phyloP scores from a whole-genome alignment of 2,113 vertebrate species.

The Sus scrofa region DNA sequence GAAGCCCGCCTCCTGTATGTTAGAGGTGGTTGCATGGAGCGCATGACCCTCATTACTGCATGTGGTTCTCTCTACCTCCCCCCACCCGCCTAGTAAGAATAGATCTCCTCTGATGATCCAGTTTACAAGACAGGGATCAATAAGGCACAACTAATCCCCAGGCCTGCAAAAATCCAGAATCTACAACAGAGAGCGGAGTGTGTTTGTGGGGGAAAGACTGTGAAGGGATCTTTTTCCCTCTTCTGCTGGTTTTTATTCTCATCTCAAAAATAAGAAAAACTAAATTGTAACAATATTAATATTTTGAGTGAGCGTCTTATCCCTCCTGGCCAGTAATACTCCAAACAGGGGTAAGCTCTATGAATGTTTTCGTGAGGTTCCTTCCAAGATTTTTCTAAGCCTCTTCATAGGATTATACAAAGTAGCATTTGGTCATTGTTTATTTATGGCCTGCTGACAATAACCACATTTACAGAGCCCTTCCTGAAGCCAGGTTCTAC shows the following conservation, averaged over 20 bases:
- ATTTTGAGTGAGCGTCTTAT: background rate
- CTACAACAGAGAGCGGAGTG: background rate
- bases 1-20: accelerated
- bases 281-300: background rate
- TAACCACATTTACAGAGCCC: background rate
- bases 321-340: background rate
- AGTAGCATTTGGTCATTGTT: background rate
- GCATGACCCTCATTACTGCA: accelerated
- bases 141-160: background rate
- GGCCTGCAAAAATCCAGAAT: background rate
- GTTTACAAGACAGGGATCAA: background rate
- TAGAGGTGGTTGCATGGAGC: accelerated
- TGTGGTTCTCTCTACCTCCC: background rate
- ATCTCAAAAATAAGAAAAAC: background rate
- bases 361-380: background rate
- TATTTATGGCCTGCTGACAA: background rate
- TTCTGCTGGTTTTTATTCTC: background rate
- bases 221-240: background rate
- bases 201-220: background rate
- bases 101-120: background rate
- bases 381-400: background rate
- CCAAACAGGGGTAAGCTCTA: background rate
- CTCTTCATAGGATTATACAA: background rate
- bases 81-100: background rate
- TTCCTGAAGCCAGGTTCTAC: background rate